Evolutionary conservation across 35 echinoderm and acorn worm species (phyloP), one percentile per base, ranked within the genome.

Genomic region (Anneissia japonica): DNA sequence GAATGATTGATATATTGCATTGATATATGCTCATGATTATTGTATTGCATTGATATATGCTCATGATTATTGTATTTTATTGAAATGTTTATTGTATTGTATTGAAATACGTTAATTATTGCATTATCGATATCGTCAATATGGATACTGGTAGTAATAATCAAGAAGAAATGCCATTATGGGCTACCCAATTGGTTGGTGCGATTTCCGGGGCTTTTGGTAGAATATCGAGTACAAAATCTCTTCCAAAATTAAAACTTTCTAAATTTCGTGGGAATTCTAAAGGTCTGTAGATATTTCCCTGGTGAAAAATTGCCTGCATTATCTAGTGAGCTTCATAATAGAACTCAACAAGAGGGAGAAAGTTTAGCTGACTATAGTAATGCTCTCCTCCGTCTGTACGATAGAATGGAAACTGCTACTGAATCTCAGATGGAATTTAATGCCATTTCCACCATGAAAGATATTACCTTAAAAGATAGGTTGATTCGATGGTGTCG

Each of bases 351-450:
- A 26, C 5, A 26, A 9, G 51, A 64, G 21, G 51, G 26, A 16
- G 51, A 64, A 77, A 36, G 76, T 0, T 40, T 90, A 31, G 84
- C 77, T 72, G 88, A 90, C 79, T 90, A 79, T 80, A 91, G 89
- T 74, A 85, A 83, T 30, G 74, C 37, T 30, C 46, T 91, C 14
- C 39, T 85, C 4, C 39, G 89, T 9, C 3, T 82, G 33, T 91
- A 91, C 74, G 82, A 77, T 23, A 79, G 78, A 41, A 91, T 91
- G 74, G 33, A 7, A 46, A 46, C 40, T 6, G 34, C 89, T 30
- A 83, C 89, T n/a, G 39, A 31, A 32, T 72, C 82, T 9, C 6
- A 85, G 36, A 73, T 33, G 1, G 77, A 90, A 72, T 26, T 32
- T 38, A 32, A 72, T n/a, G 43, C 89, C 29, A 13, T 85, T 31